A percentile compares a stretch with the other conserved stretches of the same genome.
Evolutionary conservation across 1,140 invertebrate genomes (phyloP).

Genomic region (Myzus persicae): DNA sequence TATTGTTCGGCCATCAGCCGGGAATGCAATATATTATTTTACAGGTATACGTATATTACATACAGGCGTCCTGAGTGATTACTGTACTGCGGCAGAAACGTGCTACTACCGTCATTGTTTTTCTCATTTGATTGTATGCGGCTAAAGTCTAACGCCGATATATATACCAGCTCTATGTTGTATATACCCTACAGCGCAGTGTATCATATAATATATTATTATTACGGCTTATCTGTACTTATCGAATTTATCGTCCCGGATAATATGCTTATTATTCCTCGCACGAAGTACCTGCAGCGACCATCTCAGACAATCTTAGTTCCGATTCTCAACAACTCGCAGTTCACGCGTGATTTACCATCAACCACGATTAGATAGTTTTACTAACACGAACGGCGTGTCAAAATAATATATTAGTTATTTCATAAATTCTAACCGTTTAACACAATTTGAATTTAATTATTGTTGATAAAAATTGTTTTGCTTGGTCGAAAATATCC

Average conservation of each 20-base stretch:
- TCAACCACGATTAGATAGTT: background rate
- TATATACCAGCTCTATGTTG: background rate
- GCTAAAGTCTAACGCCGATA: background rate
- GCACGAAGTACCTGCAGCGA: background rate
- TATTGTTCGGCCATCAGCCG: background rate
- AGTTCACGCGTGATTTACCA: background rate
- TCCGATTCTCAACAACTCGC: slow-evolving; percentile 12
- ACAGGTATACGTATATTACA: too few relatives aligned
- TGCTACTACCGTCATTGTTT: background rate
- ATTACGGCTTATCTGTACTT: background rate
- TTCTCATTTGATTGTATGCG: background rate
- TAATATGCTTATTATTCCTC: background rate
- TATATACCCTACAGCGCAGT: background rate
- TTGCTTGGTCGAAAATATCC: too few relatives aligned
- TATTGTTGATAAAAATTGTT: too few relatives aligned
- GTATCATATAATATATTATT: background rate
- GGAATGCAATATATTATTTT: too few relatives aligned
- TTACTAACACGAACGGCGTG: background rate
- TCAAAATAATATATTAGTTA: background rate
- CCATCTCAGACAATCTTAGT: background rate
- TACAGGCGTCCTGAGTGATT: too few relatives aligned
- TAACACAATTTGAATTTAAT: background rate
- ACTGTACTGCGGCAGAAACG: background rate
- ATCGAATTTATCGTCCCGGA: background rate
- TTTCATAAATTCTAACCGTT: background rate